Evolutionary conservation across 1,140 invertebrate genomes (phyloP).

Genomic region (Bacillus rossius): DNA sequence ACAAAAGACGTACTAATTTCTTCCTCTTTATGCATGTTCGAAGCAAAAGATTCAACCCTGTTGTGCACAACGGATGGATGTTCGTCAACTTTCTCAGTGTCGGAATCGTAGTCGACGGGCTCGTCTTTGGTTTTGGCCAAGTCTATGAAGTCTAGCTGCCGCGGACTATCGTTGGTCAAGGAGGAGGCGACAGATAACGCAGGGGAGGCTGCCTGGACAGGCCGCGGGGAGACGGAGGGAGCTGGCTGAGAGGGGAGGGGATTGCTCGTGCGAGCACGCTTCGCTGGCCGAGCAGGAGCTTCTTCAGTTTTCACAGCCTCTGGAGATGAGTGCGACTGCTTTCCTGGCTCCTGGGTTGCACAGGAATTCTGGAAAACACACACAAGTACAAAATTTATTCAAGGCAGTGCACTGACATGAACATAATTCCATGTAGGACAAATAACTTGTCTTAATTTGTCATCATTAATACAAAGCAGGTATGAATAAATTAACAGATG

Average conservation of each 20-base stretch:
- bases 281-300: neutral
- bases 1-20: too few relatives aligned
- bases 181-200: neutral
- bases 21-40: too few relatives aligned
- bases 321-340: neutral
- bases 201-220: neutral
- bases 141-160: neutral
- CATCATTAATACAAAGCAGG: too few relatives aligned
- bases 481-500: too few relatives aligned
- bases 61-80: too few relatives aligned
- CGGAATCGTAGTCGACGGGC: conserved; percentile 13
- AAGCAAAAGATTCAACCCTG: too few relatives aligned
- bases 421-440: too few relatives aligned
- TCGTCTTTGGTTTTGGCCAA: conserved; percentile 11
- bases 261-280: neutral
- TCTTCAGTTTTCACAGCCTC: neutral
- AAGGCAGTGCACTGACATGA: too few relatives aligned
- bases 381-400: too few relatives aligned
- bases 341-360: too few relatives aligned
- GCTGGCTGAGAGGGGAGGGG: neutral
- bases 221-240: neutral
- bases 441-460: too few relatives aligned
- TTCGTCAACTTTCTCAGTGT: conserved; percentile 1
- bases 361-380: too few relatives aligned
- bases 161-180: neutral